A percentile compares a stretch with the other conserved stretches of the same genome.
These are phyloP conservation scores for Nephrotoma guestfalica DNA, from an alignment of 2,888 invertebrate species.

Conservation along the genomic window DNA sequence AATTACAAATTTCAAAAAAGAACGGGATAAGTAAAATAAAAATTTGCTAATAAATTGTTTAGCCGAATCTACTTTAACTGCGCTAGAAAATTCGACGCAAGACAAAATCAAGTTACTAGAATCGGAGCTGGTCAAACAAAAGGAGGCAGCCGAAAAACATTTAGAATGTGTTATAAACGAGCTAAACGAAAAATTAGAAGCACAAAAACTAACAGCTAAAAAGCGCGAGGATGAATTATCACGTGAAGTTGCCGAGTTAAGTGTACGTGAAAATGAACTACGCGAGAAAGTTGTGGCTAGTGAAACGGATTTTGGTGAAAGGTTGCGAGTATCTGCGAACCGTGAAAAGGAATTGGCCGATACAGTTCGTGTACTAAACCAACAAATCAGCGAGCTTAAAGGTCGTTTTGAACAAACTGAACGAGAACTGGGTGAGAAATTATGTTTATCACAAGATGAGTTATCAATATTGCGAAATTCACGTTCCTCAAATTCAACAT, in stretches of 20 bases:
- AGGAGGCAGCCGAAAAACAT: constrained; percentile 20
- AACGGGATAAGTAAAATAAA: not conserved
- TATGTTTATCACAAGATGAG: constrained; percentile 28
- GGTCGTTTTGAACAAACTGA: constrained; percentile 22
- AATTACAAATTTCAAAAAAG: not conserved
- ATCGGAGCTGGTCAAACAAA: constrained; percentile 21
- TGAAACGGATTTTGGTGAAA: constrained; percentile 21
- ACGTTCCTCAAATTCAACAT: constrained; percentile 10
- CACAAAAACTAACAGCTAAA: constrained; percentile 26
- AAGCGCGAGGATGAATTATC: constrained; percentile 23
- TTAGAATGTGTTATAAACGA: constrained; percentile 21
- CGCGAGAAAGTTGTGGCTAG: constrained; percentile 19
- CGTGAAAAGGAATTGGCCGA: constrained; percentile 25
- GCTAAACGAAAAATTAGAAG: constrained; percentile 20
- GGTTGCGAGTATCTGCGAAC: constrained; percentile 18
- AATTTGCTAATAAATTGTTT: constrained; percentile 15
- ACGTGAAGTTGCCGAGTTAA: constrained; percentile 19
- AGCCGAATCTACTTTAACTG: constrained; percentile 42
- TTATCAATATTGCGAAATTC: constrained; percentile 19
- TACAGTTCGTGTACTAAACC: constrained; percentile 22
- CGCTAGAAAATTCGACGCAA: constrained; percentile 23
- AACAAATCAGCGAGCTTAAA: constrained; percentile 24
- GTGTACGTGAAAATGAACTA: constrained; percentile 21
- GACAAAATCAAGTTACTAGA: constrained; percentile 23
- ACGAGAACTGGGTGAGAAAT: constrained; percentile 26